Evolutionary conservation across 2,113 vertebrate genomes (phyloP), one percentile per base, ranked within the genome.

Genomic region (Corythoichthys haematopterus): DNA sequence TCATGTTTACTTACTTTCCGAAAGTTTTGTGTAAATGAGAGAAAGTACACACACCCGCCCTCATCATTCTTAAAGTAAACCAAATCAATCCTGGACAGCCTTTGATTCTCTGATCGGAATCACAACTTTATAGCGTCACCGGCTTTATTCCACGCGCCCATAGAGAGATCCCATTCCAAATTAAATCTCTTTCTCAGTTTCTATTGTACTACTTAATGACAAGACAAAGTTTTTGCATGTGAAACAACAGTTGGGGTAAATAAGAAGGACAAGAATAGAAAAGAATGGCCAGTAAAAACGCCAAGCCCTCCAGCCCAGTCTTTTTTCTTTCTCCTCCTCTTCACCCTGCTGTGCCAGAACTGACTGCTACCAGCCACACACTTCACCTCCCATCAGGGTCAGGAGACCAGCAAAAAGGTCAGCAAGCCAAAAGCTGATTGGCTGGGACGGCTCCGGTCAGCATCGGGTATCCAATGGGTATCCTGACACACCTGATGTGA

Each of bases 301-400:
- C 75, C 81, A 6, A 62, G 61, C 83, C 85, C 84, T 84, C 67
- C 55, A 71, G 85, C 78, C 73, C 61, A 74, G 56, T 83, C 74
- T 79, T 87, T 75, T 65, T 79, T 61, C 47, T 70, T 66, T 59
- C 59, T 77, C 78, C 78, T 77, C 72, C 67, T 75, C 68, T 66
- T 78, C 76, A 1, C 79, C 82, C 84, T 66, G 73, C 85, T 87
- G 83, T 84, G 87, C 86, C 81, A 85, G 80, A 72, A 73, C 88
- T 88, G 87, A 85, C 87, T 89, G 87, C 88, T 88, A 89, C 85
- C 89, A 89, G 88, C 87, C 84, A 88, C 84, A 84, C 76, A 88
- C 85, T 86, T 90, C 89, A 86, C 80, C 85, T 88, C 77, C 82
- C 80, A 89, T 90, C 88, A 90, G 88, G 89, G 89, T 89, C 85